These are phyloP conservation scores for Thunnus maccoyii DNA, from an alignment of 2,113 vertebrate genomes.

Conservation along the genomic window DNA sequence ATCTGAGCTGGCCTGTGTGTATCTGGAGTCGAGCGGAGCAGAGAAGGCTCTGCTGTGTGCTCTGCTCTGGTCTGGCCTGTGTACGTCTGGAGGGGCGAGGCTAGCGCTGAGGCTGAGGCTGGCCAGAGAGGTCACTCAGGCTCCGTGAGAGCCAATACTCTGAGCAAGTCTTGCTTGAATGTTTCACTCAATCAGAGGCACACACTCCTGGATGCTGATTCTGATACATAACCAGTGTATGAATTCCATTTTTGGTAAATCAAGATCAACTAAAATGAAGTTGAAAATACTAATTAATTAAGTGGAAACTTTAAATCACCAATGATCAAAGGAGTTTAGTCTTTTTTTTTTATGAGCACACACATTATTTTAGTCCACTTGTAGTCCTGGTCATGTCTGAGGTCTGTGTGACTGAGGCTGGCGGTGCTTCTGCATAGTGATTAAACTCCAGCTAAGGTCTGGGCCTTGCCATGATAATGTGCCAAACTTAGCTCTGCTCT, in stretches of 20 bases:
- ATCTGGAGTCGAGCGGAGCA: slow-evolving; percentile 65
- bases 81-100: slow-evolving; percentile 49
- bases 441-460: slow-evolving; percentile 71
- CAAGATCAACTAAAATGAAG: not conserved
- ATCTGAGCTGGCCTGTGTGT: slow-evolving; percentile 70
- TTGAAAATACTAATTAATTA: slow-evolving; percentile 1
- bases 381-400: slow-evolving; percentile 21
- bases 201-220: not conserved
- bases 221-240: not conserved
- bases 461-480: slow-evolving; percentile 78
- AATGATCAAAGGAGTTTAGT: slow-evolving; percentile 5
- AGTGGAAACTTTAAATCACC: not conserved
- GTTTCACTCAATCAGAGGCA: not conserved
- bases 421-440: slow-evolving; percentile 55
- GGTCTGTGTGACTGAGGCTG: slow-evolving; percentile 75
- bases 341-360: not conserved
- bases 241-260: not conserved
- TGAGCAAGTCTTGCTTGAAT: slow-evolving; percentile 21
- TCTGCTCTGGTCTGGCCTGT: slow-evolving; percentile 55
- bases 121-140: slow-evolving; percentile 68
- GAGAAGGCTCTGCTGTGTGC: slow-evolving; percentile 60
- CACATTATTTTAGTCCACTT: slow-evolving; percentile 13
- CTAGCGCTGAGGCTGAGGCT: slow-evolving; percentile 48
- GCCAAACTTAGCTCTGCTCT: slow-evolving; percentile 76
- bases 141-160: slow-evolving; percentile 40